A percentile compares a stretch with the other conserved stretches of the same genome.
phyloP scores from a whole-genome alignment of 2,888 invertebrate genomes.

The Octodonta nipae region DNA sequence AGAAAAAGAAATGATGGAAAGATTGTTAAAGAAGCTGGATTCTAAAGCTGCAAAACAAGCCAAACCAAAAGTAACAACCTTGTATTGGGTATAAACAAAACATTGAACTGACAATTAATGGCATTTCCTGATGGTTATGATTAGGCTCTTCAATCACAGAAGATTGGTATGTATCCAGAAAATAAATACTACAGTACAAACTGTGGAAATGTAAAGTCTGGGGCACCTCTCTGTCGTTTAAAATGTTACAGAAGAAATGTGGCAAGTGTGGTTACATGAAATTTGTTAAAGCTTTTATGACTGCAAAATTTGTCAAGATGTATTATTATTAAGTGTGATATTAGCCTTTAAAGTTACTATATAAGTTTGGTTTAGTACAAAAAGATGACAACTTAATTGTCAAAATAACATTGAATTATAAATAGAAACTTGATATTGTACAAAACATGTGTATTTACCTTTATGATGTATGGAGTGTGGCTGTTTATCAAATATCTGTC shows the following conservation, averaged over 20 bases:
- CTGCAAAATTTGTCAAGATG: not conserved
- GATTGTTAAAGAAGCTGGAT: conserved; percentile 81
- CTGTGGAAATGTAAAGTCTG: conserved; percentile 68
- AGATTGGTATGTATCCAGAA: conserved; percentile 38
- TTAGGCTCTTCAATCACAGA: conserved; percentile 51
- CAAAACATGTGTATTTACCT: too few species aligned
- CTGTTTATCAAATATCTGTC: too few species aligned
- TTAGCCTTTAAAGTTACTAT: too few species aligned
- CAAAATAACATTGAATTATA: too few species aligned
- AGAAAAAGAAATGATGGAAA: conserved; percentile 90
- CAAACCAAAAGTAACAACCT: conserved; percentile 51
- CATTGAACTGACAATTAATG: conserved; percentile 49
- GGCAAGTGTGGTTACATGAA: conserved; percentile 21
- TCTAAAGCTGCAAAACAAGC: conserved; percentile 58
- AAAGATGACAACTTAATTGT: too few species aligned
- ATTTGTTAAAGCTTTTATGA: too few species aligned
- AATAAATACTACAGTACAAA: conserved; percentile 51
- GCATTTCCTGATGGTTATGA: conserved; percentile 60
- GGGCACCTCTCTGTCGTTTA: conserved; percentile 74
- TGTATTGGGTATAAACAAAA: conserved; percentile 64
- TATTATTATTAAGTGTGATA: not conserved
- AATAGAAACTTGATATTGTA: too few species aligned
- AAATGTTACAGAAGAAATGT: conserved; percentile 74
- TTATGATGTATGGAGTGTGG: too few species aligned
- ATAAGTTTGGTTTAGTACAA: too few species aligned